phyloP scores from a whole-genome alignment of 2,113 vertebrate genomes.

The Myrmophylax atrothorax region DNA sequence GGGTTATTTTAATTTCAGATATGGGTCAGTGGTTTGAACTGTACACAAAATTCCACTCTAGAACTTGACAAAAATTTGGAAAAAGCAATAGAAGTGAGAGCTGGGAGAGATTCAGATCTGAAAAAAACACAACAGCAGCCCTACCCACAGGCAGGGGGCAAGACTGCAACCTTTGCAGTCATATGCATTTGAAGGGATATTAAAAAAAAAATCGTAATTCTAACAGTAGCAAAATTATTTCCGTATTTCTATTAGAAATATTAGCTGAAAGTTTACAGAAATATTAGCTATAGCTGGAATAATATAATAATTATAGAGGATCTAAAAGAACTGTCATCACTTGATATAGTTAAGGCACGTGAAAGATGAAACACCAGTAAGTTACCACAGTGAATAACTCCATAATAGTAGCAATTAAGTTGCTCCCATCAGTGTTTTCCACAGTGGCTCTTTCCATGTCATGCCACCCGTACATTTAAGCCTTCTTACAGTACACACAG shows the following conservation, averaged over 20 bases:
- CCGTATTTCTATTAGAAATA: background rate
- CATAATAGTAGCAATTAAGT: background rate
- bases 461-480: background rate
- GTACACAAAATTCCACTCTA: background rate
- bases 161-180: background rate
- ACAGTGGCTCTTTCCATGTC: background rate
- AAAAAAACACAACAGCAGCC: background rate
- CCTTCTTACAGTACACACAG: background rate
- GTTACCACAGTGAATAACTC: background rate
- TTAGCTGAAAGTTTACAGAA: background rate
- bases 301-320: background rate
- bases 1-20: background rate
- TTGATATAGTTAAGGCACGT: background rate
- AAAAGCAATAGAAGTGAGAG: background rate
- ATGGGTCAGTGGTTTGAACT: background rate
- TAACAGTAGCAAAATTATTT: background rate
- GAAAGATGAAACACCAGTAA: background rate
- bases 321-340: background rate
- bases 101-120: background rate
- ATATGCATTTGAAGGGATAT: background rate
- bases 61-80: background rate
- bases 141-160: background rate
- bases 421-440: background rate
- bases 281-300: background rate
- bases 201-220: background rate